Percentiles rank a stretch among this genome's conserved stretches.
phyloP scores from a whole-genome alignment of 1,140 invertebrate species.

The Hesperophylax magnus region DNA sequence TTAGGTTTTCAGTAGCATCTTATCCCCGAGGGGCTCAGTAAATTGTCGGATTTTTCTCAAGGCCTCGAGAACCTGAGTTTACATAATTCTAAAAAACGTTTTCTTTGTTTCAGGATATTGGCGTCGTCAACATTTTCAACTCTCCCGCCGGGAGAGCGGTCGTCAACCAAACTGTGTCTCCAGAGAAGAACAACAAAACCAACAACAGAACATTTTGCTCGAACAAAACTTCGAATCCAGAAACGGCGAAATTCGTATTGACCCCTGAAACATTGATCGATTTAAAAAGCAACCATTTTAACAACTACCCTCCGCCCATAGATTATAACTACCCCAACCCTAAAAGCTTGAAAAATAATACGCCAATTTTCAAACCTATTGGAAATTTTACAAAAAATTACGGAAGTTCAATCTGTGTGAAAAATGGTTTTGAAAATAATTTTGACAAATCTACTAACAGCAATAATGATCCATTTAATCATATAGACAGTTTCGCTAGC shows the following conservation, averaged over 20 bases:
- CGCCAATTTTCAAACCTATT: neutral
- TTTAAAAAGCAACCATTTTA: neutral
- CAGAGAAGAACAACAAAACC: slow-evolving; percentile 19
- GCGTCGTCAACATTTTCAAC: slow-evolving; percentile 52
- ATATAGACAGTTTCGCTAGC: too few relatives aligned
- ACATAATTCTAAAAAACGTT: neutral
- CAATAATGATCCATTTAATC: too few relatives aligned
- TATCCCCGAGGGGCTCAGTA: too few relatives aligned
- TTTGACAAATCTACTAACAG: too few relatives aligned
- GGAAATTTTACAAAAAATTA: too few relatives aligned
- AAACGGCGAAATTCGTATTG: slow-evolving; percentile 47
- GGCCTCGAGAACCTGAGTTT: too few relatives aligned
- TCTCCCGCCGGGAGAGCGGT: slow-evolving; percentile 54
- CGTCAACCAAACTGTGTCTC: slow-evolving; percentile 23
- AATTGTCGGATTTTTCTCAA: too few relatives aligned
- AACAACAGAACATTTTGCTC: slow-evolving; percentile 27
- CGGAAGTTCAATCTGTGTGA: too few relatives aligned
- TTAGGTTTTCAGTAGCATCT: too few relatives aligned
- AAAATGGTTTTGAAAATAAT: too few relatives aligned
- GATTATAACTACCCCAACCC: neutral
- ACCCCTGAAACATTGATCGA: slow-evolving; percentile 38
- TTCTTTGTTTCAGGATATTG: slow-evolving; percentile 45
- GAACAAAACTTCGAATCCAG: slow-evolving; percentile 37
- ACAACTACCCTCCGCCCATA: neutral
- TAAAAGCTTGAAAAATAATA: neutral